Conservation (phyloP, 2,113 vertebrate genomes). For the Trichomycterus rosablanca region DNA sequence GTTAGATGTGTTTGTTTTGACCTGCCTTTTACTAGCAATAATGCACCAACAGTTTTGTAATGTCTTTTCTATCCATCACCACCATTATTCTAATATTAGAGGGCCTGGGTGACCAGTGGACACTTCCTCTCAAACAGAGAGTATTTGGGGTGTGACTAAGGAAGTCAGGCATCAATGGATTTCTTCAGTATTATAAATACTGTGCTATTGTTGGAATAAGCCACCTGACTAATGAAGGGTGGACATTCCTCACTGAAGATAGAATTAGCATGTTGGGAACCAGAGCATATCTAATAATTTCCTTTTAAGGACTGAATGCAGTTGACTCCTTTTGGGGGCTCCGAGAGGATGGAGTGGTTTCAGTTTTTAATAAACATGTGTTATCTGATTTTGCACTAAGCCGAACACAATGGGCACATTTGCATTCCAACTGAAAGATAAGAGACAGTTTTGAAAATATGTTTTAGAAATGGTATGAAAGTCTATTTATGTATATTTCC, state of each 20-base stretch:
- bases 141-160: conserved; percentile 39
- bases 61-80: too few species aligned
- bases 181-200: conserved; percentile 47
- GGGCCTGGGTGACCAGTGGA: conserved; percentile 27
- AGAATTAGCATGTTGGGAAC: neutral
- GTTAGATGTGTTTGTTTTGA: too few species aligned
- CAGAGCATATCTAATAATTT: neutral
- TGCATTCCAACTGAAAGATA: too few species aligned
- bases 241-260: conserved; percentile 34
- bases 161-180: conserved; percentile 44
- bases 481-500: too few species aligned
- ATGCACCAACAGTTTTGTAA: conserved; percentile 8
- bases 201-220: conserved; percentile 47
- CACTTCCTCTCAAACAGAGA: conserved; percentile 32
- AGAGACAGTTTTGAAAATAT: too few species aligned
- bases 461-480: too few species aligned
- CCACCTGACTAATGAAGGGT: conserved; percentile 23
- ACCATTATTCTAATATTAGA: conserved; percentile 34
- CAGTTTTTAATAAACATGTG: too few species aligned
- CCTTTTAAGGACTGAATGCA: neutral
- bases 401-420: too few species aligned
- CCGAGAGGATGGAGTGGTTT: neutral
- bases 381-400: too few species aligned
- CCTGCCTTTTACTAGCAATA: neutral
- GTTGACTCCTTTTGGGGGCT: conserved; percentile 6